These are phyloP conservation scores for Petrophora chlorosata DNA, from an alignment of 2,888 invertebrate species.

Conservation along the genomic window DNA sequence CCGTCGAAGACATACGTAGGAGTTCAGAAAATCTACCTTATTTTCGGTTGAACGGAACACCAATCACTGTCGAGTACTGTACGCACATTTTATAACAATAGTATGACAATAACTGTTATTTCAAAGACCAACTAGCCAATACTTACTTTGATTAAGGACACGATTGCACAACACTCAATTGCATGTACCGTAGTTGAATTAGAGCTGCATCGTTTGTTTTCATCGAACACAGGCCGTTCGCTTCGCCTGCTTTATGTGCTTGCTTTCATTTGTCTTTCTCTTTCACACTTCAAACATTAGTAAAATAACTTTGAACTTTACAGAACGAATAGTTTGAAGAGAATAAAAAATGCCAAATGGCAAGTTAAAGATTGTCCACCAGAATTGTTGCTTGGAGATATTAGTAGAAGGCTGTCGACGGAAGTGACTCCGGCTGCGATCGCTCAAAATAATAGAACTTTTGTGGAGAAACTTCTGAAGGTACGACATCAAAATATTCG, in stretches of 20 bases:
- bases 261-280: slow-evolving; percentile 34
- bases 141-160: background rate
- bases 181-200: slow-evolving; percentile 16
- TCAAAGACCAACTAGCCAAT: background rate
- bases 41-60: too few relatives aligned
- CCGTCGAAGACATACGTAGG: too few relatives aligned
- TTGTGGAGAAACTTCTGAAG: slow-evolving; percentile 98
- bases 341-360: slow-evolving; percentile 86
- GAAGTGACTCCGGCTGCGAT: slow-evolving; percentile 94
- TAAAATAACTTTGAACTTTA: slow-evolving; percentile 38
- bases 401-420: slow-evolving; percentile 82
- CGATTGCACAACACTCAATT: slow-evolving; percentile 27
- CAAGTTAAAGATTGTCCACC: slow-evolving; percentile 85
- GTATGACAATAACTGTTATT: background rate
- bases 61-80: background rate
- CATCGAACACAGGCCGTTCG: slow-evolving; percentile 30
- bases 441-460: slow-evolving; percentile 98
- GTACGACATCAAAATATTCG: slow-evolving; percentile 84
- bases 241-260: slow-evolving; percentile 54
- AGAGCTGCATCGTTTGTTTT: slow-evolving; percentile 8
- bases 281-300: slow-evolving; percentile 4
- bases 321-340: slow-evolving; percentile 84
- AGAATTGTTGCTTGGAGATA: slow-evolving; percentile 74
- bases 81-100: background rate
- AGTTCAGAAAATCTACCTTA: too few relatives aligned